Evolutionary conservation across 2,888 invertebrate species (phyloP).

Genomic region (Plutella xylostella): DNA sequence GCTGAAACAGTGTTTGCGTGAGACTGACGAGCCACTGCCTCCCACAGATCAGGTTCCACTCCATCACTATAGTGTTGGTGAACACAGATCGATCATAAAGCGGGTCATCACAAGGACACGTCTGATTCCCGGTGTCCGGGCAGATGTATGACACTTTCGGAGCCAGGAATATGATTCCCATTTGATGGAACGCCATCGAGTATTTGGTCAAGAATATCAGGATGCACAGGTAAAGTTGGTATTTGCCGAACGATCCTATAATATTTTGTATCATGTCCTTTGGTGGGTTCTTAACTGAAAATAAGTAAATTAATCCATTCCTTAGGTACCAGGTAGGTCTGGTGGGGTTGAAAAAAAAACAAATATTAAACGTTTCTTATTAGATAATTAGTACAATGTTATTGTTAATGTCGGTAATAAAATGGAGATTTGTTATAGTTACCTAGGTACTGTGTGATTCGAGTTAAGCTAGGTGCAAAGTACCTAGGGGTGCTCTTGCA

Average conservation of each 20-base stretch:
- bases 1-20: conserved; percentile 79
- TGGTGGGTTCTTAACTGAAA: no score
- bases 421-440: no score
- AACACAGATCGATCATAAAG: conserved; percentile 73
- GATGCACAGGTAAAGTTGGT: conserved; percentile 28
- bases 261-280: not conserved
- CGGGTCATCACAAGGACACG: conserved; percentile 64
- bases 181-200: conserved; percentile 32
- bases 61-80: conserved; percentile 74
- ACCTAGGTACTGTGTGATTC: no score
- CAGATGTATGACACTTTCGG: conserved; percentile 30
- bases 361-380: no score
- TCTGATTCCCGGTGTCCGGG: conserved; percentile 23
- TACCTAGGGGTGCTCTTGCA: no score
- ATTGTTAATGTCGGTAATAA: no score
- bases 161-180: conserved; percentile 34
- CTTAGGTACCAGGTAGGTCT: no score
- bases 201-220: conserved; percentile 23
- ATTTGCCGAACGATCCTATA: conserved; percentile 23
- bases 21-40: conserved; percentile 73
- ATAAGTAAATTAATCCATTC: not conserved
- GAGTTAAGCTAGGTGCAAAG: no score
- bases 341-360: no score
- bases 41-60: conserved; percentile 81
- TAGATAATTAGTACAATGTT: no score